Conservation (phyloP, 2,113 vertebrate genomes). For the Meriones unguiculatus region DNA sequence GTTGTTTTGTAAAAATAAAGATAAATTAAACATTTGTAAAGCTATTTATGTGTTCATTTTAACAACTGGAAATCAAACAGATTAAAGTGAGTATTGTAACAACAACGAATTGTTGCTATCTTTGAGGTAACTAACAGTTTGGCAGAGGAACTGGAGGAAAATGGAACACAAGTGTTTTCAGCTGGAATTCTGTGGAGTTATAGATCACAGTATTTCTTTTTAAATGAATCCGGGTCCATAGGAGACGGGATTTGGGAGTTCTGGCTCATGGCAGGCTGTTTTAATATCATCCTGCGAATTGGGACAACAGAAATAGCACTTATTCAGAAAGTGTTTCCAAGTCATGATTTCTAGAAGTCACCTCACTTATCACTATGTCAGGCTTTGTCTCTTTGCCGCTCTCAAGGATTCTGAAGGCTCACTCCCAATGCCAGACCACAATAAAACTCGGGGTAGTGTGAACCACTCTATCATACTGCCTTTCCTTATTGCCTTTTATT, state of each 20-base stretch:
- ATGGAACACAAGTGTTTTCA: neutral
- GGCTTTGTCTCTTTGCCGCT: conserved; percentile 70
- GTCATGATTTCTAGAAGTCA: conserved; percentile 77
- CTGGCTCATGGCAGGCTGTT: conserved; percentile 54
- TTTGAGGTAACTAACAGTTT: neutral
- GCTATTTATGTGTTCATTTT: neutral
- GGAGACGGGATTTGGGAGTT: neutral
- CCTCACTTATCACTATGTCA: conserved; percentile 78
- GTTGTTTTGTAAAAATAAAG: conserved; percentile 38
- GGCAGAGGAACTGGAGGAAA: neutral
- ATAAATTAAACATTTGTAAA: conserved; percentile 38
- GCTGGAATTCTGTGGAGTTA: neutral
- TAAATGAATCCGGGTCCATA: conserved; percentile 20
- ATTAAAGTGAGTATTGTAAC: neutral
- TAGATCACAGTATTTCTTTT: neutral
- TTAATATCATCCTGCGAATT: conserved; percentile 71
- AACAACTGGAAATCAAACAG: conserved; percentile 14
- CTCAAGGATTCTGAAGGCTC: conserved; percentile 81
- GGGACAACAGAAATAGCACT: conserved; percentile 79
- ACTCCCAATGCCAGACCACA: conserved; percentile 78
- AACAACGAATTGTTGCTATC: neutral
- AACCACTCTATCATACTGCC: conserved; percentile 78
- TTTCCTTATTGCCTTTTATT: conserved; percentile 80
- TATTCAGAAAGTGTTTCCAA: conserved; percentile 73
- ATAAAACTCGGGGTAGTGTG: conserved; percentile 80